Conservation (phyloP, 2,113 vertebrate species). For the Neogale vison region DNA sequence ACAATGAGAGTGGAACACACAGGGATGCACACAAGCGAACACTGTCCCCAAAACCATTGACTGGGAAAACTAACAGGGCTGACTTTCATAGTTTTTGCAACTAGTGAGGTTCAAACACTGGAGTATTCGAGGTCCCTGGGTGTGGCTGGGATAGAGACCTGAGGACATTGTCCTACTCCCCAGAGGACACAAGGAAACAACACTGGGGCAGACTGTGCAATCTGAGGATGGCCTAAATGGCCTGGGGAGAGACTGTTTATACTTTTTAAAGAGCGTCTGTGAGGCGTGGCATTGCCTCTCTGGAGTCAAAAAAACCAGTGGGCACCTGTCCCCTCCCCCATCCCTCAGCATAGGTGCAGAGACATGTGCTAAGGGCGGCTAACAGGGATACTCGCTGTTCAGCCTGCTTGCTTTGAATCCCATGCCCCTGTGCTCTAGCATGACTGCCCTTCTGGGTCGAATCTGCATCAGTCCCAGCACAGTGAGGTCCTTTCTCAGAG, state of each 20-base stretch:
- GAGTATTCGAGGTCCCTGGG: not conserved
- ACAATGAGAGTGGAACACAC: not conserved
- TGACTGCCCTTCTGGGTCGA: not conserved
- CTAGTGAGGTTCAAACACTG: not conserved
- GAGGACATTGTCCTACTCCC: not conserved
- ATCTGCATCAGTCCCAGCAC: not conserved
- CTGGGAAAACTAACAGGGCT: not conserved
- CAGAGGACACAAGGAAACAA: not conserved
- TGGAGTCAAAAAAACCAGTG: not conserved
- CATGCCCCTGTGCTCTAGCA: not conserved
- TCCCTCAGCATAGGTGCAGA: not conserved
- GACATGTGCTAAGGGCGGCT: not conserved
- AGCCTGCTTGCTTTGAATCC: not conserved
- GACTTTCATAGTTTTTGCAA: not conserved
- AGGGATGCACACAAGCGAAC: not conserved
- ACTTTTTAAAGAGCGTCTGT: not conserved
- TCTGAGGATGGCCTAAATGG: not conserved
- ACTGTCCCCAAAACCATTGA: not conserved
- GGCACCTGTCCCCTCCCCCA: not conserved
- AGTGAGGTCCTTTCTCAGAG: not conserved
- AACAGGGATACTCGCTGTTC: not conserved
- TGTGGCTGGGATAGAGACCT: too few relatives aligned
- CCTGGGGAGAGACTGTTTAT: not conserved
- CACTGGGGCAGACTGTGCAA: not conserved
- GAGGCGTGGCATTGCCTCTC: not conserved